These are phyloP conservation scores for Dusona sp. DNA, from an alignment of 2,888 invertebrate genomes.

Conservation along the genomic window DNA sequence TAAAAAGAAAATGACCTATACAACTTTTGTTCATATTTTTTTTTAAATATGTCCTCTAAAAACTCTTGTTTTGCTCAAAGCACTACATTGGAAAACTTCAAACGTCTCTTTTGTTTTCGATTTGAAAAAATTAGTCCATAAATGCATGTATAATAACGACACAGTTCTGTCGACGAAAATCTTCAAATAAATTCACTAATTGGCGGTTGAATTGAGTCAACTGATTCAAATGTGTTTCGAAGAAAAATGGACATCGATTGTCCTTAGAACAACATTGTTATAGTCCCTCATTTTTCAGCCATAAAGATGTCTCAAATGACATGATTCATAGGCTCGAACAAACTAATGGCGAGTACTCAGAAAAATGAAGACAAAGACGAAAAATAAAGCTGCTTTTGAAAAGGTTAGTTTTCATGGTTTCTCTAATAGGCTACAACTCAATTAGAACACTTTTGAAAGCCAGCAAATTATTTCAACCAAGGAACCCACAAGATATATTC, in stretches of 20 bases:
- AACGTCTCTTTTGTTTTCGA: neutral
- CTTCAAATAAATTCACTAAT: conserved; percentile 47
- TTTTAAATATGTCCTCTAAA: no score
- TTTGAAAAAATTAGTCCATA: conserved; percentile 1
- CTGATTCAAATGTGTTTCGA: conserved; percentile 20
- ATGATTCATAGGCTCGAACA: conserved; percentile 37
- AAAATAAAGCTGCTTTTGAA: conserved; percentile 10
- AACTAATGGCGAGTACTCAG: conserved; percentile 12
- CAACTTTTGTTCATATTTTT: no score
- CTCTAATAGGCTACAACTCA: conserved; percentile 31
- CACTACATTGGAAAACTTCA: no score
- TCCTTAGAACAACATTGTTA: conserved; percentile 12
- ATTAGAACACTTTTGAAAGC: conserved; percentile 60
- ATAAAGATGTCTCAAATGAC: conserved; percentile 9
- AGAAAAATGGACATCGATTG: conserved; percentile 12
- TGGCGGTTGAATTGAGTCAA: conserved; percentile 40
- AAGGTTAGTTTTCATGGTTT: conserved; percentile 60
- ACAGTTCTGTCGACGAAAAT: conserved; percentile 30
- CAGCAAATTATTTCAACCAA: conserved; percentile 48
- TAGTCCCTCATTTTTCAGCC: neutral
- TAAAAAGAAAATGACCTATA: no score
- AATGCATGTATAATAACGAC: neutral
- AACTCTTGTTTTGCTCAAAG: no score
- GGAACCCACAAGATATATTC: conserved; percentile 19
- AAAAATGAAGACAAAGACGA: conserved; percentile 13